Conservation (phyloP, 2,113 vertebrate species). For the Cairina moschata region DNA sequence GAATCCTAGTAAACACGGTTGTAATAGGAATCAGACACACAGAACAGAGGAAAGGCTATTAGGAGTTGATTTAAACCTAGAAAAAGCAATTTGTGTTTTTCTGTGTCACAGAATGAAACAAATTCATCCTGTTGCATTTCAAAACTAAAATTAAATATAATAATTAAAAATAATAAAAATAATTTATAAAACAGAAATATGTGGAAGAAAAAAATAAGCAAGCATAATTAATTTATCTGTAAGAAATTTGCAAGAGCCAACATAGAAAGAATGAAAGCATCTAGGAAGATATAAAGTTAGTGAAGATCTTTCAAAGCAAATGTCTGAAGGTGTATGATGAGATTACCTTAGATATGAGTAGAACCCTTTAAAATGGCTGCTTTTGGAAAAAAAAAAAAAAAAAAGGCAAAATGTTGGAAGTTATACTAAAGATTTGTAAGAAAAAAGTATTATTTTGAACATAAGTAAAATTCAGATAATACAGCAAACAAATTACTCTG, state of each 20-base stretch:
- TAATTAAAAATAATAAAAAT: no score
- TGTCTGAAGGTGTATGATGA: background rate
- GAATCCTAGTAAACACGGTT: background rate
- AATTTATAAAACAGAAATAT: background rate
- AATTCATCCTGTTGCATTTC: background rate
- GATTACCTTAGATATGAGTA: background rate
- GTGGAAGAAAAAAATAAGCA: background rate
- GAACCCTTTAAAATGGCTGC: background rate
- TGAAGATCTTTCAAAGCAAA: background rate
- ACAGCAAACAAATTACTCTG: background rate
- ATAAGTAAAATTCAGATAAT: background rate
- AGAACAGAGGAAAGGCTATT: background rate
- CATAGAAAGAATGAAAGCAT: background rate
- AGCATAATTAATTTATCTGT: background rate
- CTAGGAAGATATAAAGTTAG: background rate
- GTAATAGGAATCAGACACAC: background rate
- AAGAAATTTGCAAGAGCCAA: background rate
- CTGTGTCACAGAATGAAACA: background rate
- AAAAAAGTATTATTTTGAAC: background rate
- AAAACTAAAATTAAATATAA: background rate
- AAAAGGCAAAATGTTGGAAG: background rate
- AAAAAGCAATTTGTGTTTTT: background rate
- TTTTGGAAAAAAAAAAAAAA: background rate
- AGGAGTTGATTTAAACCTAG: background rate
- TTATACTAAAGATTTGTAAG: background rate